Conservation (phyloP, 2,888 invertebrate genomes). For the Periphyllus acericola region DNA sequence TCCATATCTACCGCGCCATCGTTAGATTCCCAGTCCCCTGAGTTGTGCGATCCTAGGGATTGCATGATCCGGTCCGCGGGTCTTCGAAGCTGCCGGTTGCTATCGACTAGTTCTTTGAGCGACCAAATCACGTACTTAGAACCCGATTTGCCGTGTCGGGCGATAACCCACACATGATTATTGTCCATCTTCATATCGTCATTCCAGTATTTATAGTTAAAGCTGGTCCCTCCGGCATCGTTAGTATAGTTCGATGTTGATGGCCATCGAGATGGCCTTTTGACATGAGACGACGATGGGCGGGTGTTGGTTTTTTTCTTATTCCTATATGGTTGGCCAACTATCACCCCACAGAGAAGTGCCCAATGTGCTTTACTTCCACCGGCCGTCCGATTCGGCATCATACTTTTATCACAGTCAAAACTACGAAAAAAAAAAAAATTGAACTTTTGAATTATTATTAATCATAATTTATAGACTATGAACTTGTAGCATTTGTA, state of each 20-base stretch:
- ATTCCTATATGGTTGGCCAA: neutral
- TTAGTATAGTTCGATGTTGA: neutral
- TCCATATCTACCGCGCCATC: neutral
- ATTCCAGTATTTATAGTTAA: neutral
- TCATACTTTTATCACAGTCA: conserved; percentile 25
- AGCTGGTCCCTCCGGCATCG: neutral
- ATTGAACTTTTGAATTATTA: neutral
- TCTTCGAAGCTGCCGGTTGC: neutral
- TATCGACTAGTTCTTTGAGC: neutral
- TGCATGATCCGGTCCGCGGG: neutral
- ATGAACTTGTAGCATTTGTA: no score
- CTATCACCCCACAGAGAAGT: conserved; percentile 18
- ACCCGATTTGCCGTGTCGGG: neutral
- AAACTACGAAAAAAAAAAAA: neutral
- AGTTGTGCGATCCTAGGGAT: neutral
- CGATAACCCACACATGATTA: neutral
- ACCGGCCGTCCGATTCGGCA: neutral
- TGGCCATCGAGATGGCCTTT: neutral
- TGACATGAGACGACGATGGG: neutral
- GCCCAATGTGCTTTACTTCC: conserved; percentile 31
- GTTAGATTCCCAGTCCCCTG: neutral
- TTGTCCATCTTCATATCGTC: neutral
- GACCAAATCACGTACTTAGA: neutral
- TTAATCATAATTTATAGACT: no score
- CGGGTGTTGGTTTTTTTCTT: neutral